Evolutionary conservation across 2,113 vertebrate species (phyloP).

Genomic region (Tiliqua scincoides): DNA sequence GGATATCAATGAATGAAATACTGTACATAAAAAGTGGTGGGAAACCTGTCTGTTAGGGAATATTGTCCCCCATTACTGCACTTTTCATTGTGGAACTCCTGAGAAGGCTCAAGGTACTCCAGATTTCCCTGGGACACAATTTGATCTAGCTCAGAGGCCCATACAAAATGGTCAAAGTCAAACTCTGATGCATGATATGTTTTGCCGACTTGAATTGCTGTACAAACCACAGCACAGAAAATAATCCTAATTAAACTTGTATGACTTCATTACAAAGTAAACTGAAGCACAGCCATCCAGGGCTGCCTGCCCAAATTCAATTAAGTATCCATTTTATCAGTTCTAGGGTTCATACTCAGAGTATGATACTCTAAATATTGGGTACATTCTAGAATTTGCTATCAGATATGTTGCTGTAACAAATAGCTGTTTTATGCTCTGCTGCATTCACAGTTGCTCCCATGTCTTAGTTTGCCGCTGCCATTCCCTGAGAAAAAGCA

Average conservation of each 20-base stretch:
- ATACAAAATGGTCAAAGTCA: background rate
- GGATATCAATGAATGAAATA: too few relatives aligned
- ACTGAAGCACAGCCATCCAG: background rate
- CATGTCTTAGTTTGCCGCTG: background rate
- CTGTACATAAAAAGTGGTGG: background rate
- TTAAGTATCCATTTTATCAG: background rate
- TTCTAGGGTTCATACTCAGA: background rate
- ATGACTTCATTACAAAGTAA: background rate
- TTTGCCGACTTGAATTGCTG: background rate
- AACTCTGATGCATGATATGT: background rate
- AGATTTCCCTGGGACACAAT: background rate
- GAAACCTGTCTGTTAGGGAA: background rate
- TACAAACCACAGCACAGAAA: background rate
- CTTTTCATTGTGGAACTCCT: background rate
- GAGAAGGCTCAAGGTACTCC: background rate
- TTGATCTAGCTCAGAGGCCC: background rate
- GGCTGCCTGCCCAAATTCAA: background rate
- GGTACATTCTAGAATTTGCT: background rate
- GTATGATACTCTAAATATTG: background rate
- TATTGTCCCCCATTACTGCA: background rate
- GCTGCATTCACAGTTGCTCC: slow-evolving; percentile 11
- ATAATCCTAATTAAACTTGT: slow-evolving; percentile 10
- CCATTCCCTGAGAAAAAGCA: background rate
- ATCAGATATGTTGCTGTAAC: slow-evolving; percentile 8
- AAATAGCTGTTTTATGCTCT: background rate